phyloP scores from a whole-genome alignment of 1,140 invertebrate species.

The Nomia melanderi region DNA sequence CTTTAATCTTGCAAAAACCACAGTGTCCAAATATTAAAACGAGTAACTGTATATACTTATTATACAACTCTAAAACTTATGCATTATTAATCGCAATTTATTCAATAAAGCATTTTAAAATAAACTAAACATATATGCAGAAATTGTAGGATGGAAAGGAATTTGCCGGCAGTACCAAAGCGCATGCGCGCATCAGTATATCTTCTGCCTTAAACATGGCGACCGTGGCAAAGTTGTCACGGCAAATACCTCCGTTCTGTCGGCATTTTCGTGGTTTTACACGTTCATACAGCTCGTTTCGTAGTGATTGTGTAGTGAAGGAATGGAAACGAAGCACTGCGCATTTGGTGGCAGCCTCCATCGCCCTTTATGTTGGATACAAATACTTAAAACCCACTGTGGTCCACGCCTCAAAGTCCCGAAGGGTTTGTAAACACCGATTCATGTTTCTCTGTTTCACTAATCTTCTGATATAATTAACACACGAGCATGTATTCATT shows the following conservation, averaged over 20 bases:
- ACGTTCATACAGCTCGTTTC: constrained; percentile 38
- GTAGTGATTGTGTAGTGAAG: not conserved
- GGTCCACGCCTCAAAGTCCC: constrained; percentile 65
- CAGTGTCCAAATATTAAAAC: no score
- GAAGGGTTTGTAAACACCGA: constrained; percentile 59
- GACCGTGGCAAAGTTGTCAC: constrained; percentile 47
- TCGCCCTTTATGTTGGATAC: constrained; percentile 56
- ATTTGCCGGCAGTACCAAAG: not conserved
- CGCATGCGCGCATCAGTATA: constrained; percentile 41
- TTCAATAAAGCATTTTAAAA: no score
- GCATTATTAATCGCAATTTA: no score
- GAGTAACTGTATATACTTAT: no score
- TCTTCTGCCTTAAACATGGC: constrained; percentile 54
- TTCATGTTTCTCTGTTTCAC: not conserved
- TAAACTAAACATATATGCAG: no score
- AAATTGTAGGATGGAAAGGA: not conserved
- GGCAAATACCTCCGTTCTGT: constrained; percentile 5
- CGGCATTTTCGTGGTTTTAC: constrained; percentile 47
- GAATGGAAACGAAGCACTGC: constrained; percentile 40
- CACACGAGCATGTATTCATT: not conserved
- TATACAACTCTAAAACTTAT: no score
- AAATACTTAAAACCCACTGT: constrained; percentile 51
- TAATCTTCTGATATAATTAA: not conserved
- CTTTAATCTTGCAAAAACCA: no score
- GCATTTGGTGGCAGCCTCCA: constrained; percentile 49